Evolutionary conservation across 35 echinoderm and acorn worm species (phyloP).

Genomic region (Ophiothrix spiculata): DNA sequence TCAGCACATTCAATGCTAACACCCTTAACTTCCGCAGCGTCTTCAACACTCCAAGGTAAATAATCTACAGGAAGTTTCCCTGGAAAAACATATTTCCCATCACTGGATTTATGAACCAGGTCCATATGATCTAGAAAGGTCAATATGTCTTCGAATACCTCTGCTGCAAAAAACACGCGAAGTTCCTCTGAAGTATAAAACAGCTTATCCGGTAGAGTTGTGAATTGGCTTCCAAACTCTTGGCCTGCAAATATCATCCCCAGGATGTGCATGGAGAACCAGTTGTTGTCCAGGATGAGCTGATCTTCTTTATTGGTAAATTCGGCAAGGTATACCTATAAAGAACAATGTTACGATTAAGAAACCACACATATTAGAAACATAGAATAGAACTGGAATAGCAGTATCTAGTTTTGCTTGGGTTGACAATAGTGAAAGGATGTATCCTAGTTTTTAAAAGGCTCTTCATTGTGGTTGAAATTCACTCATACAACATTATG

Average conservation of each 20-base stretch:
- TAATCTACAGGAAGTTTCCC: not conserved
- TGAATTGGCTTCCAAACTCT: not conserved
- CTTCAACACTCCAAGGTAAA: not conserved
- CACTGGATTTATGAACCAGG: not conserved
- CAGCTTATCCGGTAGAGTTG: not conserved
- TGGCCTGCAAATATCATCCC: not conserved
- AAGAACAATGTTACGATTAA: no score
- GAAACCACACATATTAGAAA: no score
- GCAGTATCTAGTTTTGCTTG: no score
- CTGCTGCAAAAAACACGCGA: no score
- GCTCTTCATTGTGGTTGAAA: no score
- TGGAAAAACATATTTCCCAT: not conserved
- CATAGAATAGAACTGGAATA: no score
- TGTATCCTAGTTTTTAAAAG: no score
- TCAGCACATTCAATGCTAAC: not conserved
- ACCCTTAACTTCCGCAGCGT: not conserved
- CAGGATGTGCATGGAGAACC: not conserved
- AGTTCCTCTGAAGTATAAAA: not conserved
- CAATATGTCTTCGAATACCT: not conserved
- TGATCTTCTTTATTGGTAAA: not conserved
- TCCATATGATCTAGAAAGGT: not conserved
- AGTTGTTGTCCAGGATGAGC: no score
- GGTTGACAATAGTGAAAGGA: no score
- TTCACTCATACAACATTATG: no score
- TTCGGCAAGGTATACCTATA: not conserved